Evolutionary conservation across 2,888 invertebrate genomes (phyloP).

Genomic region (Neria commutata): DNA sequence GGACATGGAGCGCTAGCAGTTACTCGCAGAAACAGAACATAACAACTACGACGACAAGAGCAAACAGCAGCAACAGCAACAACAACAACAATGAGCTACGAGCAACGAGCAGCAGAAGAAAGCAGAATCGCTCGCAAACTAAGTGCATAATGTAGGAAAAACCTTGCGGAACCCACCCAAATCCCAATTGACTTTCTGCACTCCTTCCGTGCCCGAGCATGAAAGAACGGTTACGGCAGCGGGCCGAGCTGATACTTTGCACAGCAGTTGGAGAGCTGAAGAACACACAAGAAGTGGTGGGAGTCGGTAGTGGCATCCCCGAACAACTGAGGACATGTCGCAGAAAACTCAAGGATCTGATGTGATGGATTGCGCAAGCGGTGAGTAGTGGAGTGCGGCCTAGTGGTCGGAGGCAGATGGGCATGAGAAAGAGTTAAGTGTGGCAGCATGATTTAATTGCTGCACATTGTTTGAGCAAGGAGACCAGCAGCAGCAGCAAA

Average conservation of each 20-base stretch:
- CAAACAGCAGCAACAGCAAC: not conserved
- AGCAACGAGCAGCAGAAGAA: not conserved
- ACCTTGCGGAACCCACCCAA: slow-evolving; percentile 14
- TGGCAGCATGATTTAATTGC: slow-evolving; percentile 11
- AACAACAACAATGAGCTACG: not conserved
- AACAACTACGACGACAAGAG: not conserved
- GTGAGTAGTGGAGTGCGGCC: not conserved
- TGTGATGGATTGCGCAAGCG: slow-evolving; percentile 2
- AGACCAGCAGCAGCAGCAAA: not conserved
- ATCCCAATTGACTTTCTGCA: slow-evolving; percentile 22
- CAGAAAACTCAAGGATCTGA: slow-evolving; percentile 14
- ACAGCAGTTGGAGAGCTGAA: not conserved
- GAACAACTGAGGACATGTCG: slow-evolving; percentile 10
- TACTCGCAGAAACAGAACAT: not conserved
- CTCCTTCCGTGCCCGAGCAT: not conserved
- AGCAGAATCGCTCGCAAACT: not conserved
- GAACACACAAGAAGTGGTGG: not conserved
- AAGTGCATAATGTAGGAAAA: slow-evolving; percentile 18
- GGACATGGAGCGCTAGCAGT: not conserved
- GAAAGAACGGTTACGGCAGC: not conserved
- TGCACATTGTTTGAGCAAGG: slow-evolving; percentile 1
- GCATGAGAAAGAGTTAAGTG: not conserved
- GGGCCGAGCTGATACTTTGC: not conserved
- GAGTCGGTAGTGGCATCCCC: slow-evolving; percentile 11
- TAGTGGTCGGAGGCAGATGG: not conserved